Base-by-base conservation (phyloP, 64 coral and sea anemone species). In the Pocillopora damicornis region DNA sequence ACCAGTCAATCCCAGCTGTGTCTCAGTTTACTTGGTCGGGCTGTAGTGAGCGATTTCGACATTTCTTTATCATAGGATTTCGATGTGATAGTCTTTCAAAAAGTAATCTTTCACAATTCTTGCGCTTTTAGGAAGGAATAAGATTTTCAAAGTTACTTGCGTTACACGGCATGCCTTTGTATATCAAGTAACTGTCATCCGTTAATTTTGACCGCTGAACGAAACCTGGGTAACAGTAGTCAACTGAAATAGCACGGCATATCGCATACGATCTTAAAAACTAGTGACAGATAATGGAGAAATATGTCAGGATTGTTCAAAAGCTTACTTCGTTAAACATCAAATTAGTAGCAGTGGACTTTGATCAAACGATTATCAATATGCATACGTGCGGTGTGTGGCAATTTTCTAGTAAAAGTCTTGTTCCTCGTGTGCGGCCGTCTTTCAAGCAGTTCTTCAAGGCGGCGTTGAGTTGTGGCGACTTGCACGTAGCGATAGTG, bases 301-400 rank as follows among this genome's bases (percentile, higher is more conserved):
- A 97, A 83, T 97, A 97, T 59, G 38, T 82, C 5, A 93, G 81
- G 5, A 97, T 99, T 18, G 93, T 99, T 0, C 87, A 99, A 38
- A 89, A 90, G 15, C 86, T 99, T 35, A 57, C 90, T 16, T 77
- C 78, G 45, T 17, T 88, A 64, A 94, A 93, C 13, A 92, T 99
- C 37, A 99, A 99, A 79, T 87, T 99, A 59, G 78, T 99, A 45
- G 97, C 97, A 35, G 93, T 99, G 15, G 97, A 99, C 71, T 99
- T 99, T 15, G 97, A 99, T 86, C 79, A 95, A 58, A 99, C 97
- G 23, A 92, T 99, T 20, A 82, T 99, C 57, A 95, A 89, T 71
- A 78, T 99, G 25, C 93, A 99, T 60, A 99, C 97, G 20, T 84
- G 77, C 35, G 97, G 97, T 18, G 83, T 35, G 42, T 99, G 97